Conservation (phyloP, 2,797 vertebrate genomes). For the Pseudochirops corinnae region DNA sequence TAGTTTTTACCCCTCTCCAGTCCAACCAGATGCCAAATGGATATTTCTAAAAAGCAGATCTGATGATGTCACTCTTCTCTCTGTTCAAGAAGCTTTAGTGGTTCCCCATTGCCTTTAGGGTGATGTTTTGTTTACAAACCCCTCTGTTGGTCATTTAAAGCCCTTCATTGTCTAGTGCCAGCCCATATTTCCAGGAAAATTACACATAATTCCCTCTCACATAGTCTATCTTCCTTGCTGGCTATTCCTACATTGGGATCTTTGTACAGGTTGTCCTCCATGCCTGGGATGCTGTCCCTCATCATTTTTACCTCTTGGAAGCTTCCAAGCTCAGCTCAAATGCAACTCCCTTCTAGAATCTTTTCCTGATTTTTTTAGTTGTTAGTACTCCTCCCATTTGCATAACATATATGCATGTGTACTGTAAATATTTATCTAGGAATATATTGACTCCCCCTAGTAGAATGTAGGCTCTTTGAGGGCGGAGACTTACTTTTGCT, state of each 20-base stretch:
- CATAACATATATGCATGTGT: not conserved
- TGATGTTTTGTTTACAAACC: not conserved
- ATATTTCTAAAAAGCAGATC: not conserved
- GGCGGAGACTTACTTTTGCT: not conserved
- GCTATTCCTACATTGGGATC: not conserved
- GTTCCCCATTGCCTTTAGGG: not conserved
- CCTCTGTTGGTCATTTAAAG: not conserved
- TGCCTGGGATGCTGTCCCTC: not conserved
- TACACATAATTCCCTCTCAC: not conserved
- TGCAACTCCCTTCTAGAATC: not conserved
- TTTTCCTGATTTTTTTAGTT: not conserved
- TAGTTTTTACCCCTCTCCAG: not conserved
- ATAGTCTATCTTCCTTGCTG: not conserved
- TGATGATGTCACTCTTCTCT: not conserved
- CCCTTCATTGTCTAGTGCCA: not conserved
- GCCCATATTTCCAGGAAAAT: not conserved
- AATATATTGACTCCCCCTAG: not conserved
- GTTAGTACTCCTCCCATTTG: not conserved
- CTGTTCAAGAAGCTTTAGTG: not conserved
- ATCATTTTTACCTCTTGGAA: not conserved
- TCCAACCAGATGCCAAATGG: not conserved
- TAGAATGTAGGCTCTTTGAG: not conserved
- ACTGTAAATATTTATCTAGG: not conserved
- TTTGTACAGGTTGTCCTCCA: not conserved
- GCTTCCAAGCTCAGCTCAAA: not conserved